Evolutionary conservation across 2,888 invertebrate genomes (phyloP).

Genomic region (Melanotus villosus): DNA sequence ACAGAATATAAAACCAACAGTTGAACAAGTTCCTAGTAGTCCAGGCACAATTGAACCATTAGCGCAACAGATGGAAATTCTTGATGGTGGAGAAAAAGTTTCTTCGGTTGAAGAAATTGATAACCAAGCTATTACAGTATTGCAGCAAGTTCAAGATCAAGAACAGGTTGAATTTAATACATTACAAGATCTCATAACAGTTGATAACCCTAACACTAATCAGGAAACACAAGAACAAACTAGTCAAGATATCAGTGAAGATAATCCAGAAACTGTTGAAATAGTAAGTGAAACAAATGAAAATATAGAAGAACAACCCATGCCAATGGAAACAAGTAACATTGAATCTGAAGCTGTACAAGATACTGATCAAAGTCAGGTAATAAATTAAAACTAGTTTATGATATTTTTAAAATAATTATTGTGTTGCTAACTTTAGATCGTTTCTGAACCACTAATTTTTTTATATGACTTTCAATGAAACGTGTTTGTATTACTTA

Average conservation of each 20-base stretch:
- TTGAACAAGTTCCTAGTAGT: background rate
- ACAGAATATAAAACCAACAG: conserved; percentile 22
- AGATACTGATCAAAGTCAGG: background rate
- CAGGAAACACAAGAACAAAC: conserved; percentile 31
- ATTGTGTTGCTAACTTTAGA: too few relatives aligned
- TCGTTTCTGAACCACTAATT: too few relatives aligned
- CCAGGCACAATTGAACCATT: background rate
- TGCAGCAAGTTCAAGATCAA: background rate
- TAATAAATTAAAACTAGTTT: too few relatives aligned
- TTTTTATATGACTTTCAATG: too few relatives aligned
- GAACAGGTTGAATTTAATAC: conserved; percentile 13
- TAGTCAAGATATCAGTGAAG: conserved; percentile 6
- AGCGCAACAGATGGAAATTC: background rate
- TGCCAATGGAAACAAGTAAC: background rate
- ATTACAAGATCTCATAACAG: background rate
- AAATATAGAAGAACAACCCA: background rate
- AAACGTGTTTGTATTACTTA: too few relatives aligned
- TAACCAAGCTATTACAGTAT: background rate
- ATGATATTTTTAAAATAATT: too few relatives aligned
- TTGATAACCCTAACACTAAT: conserved; percentile 1
- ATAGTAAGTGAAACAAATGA: background rate
- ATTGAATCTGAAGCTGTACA: background rate
- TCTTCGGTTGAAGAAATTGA: background rate
- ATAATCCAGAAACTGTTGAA: background rate
- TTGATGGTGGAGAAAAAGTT: background rate